Percentiles rank a stretch among this genome's conserved stretches.
phyloP scores from a whole-genome alignment of 23 tunicate species.

The Trididemnum nubilum region DNA sequence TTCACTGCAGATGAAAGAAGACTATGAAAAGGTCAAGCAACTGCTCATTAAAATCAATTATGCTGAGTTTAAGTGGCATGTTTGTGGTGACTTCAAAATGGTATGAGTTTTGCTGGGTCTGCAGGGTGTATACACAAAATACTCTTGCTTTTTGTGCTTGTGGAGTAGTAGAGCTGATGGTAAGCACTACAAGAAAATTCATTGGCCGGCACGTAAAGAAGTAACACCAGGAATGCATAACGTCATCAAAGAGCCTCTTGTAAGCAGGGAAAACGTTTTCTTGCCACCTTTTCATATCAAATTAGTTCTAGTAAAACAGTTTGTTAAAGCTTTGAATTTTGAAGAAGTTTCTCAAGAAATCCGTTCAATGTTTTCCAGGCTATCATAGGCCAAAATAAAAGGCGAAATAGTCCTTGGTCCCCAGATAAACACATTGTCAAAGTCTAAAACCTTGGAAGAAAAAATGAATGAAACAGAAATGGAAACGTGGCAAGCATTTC shows the following conservation, averaged over 20 bases:
- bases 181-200: constrained; percentile 20
- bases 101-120: constrained; percentile 4
- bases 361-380: constrained; percentile 14
- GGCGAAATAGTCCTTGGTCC: constrained; percentile 28
- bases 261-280: constrained; percentile 1
- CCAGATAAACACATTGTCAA: constrained; percentile 26
- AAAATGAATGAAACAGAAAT: constrained; percentile 37
- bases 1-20: constrained; percentile 3
- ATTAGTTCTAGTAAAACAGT: constrained; percentile 18
- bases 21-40: constrained; percentile 9
- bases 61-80: constrained; percentile 27
- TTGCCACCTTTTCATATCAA: constrained; percentile 25
- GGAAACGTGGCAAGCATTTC: constrained; percentile 35
- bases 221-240: constrained; percentile 24
- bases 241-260: constrained; percentile 25
- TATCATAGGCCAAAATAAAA: constrained; percentile 28
- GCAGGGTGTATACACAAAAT: constrained; percentile 33
- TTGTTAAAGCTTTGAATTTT: constrained; percentile 40
- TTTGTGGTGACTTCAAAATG: constrained; percentile 38
- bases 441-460: constrained; percentile 25
- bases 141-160: constrained; percentile 33
- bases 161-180: constrained; percentile 31
- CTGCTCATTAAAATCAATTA: constrained; percentile 1
- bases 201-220: constrained; percentile 18
- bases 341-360: constrained; percentile 30